Evolutionary conservation across 2,113 vertebrate species (phyloP).

Genomic region (Gallinago media): DNA sequence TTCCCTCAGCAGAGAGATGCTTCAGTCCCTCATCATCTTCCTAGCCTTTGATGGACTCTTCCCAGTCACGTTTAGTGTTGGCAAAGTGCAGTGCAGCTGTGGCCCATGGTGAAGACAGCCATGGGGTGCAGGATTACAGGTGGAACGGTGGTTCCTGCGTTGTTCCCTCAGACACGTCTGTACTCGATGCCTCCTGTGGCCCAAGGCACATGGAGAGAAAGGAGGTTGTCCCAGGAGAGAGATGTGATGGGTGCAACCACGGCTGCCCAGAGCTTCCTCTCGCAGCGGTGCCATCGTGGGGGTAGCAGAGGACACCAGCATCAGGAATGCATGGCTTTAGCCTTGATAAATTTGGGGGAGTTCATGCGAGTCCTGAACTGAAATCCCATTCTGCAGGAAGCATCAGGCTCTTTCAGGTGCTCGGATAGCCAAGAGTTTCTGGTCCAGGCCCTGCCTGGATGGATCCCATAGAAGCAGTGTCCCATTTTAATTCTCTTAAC

Average conservation of each 20-base stretch:
- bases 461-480: not conserved
- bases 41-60: too few relatives aligned
- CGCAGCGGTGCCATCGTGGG: accelerated
- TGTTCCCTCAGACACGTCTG: not conserved
- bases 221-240: not conserved
- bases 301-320: not conserved
- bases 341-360: not conserved
- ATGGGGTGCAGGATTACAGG: not conserved
- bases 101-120: not conserved
- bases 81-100: not conserved
- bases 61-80: too few relatives aligned
- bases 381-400: not conserved
- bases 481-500: not conserved
- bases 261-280: not conserved
- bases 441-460: accelerated
- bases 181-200: accelerated
- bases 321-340: accelerated
- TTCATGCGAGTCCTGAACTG: not conserved
- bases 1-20: too few relatives aligned
- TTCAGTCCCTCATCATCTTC: too few relatives aligned
- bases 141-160: accelerated
- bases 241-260: accelerated
- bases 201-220: accelerated
- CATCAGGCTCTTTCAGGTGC: not conserved
- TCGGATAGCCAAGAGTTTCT: not conserved